Conservation (phyloP, 2,113 vertebrate species). For the Calidris pygmaea region DNA sequence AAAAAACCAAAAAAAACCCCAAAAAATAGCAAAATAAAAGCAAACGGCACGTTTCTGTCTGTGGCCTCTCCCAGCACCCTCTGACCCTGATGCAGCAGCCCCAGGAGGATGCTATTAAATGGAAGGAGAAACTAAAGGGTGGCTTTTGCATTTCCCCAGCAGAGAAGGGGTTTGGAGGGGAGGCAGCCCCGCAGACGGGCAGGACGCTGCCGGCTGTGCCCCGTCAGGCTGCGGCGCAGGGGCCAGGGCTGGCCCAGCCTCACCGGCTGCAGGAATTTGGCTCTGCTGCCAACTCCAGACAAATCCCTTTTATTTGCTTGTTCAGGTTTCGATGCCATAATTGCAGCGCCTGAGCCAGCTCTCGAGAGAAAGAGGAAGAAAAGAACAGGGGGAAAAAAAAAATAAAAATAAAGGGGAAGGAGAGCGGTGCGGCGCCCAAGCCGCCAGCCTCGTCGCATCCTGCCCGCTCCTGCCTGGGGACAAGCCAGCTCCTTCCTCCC, state of each 20-base stretch:
- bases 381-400: neutral
- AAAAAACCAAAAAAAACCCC: no score
- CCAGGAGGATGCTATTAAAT: neutral
- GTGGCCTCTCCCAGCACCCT: neutral
- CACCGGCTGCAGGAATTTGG: neutral
- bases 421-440: fast-evolving
- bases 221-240: neutral
- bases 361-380: neutral
- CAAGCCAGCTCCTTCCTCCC: neutral
- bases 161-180: neutral
- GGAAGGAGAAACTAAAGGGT: neutral
- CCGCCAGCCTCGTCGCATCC: neutral
- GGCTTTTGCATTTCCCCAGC: neutral
- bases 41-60: neutral
- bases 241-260: neutral
- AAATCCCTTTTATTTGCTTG: slow-evolving; percentile 51
- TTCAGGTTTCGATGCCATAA: neutral
- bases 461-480: neutral
- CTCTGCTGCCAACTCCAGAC: slow-evolving; percentile 16
- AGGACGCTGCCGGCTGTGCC: neutral
- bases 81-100: fast-evolving
- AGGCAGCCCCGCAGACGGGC: neutral
- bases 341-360: neutral
- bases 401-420: neutral
- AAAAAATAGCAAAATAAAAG: neutral